A percentile compares a stretch with the other conserved stretches of the same genome.
Conservation (phyloP, 2,113 vertebrate species). For the Hiodon tergisus region DNA sequence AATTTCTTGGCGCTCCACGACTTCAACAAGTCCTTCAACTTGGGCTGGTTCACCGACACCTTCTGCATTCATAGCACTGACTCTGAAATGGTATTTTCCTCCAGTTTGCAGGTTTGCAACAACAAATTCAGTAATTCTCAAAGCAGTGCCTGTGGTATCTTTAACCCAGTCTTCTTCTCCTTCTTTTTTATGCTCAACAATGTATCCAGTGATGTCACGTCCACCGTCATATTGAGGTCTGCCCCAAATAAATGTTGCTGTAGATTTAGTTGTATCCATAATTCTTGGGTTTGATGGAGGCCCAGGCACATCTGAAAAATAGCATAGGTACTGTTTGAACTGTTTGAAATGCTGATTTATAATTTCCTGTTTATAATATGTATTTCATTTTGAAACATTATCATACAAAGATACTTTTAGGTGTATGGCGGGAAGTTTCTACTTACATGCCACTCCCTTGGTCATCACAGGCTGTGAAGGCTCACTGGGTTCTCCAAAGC, state of each 20-base stretch:
- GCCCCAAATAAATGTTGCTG: slow-evolving; percentile 85
- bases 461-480: slow-evolving; percentile 78
- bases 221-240: slow-evolving; percentile 93
- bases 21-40: slow-evolving; percentile 75
- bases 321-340: not conserved
- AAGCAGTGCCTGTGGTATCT: slow-evolving; percentile 76
- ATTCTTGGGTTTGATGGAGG: slow-evolving; percentile 88
- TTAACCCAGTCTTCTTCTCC: slow-evolving; percentile 91
- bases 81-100: slow-evolving; percentile 88
- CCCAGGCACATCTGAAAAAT: slow-evolving; percentile 79
- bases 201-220: slow-evolving; percentile 85
- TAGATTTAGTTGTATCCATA: slow-evolving; percentile 90
- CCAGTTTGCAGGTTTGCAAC: slow-evolving; percentile 77
- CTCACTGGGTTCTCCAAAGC: slow-evolving; percentile 88
- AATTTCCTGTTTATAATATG: too few species aligned
- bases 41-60: slow-evolving; percentile 78
- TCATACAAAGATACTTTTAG: not conserved
- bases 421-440: slow-evolving; percentile 19
- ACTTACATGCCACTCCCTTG: slow-evolving; percentile 85
- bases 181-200: slow-evolving; percentile 91
- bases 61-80: slow-evolving; percentile 84
- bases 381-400: too few species aligned
- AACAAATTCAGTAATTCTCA: slow-evolving; percentile 93
- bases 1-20: slow-evolving; percentile 76
- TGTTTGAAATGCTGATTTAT: not conserved